Evolutionary conservation across 2,797 vertebrate species (phyloP).

Genomic region (Gastrophryne carolinensis): DNA sequence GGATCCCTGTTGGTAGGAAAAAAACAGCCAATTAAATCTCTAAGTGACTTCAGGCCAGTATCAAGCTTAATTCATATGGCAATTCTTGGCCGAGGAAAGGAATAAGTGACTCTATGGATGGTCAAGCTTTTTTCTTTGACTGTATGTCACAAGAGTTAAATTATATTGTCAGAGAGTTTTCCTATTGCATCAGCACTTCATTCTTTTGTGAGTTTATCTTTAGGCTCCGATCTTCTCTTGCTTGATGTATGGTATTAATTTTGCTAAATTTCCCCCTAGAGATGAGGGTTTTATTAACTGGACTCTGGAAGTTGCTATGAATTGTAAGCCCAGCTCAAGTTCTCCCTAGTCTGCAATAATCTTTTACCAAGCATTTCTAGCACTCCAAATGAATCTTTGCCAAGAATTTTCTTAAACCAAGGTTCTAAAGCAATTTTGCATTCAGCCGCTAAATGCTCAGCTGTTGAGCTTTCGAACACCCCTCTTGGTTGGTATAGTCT

Average conservation of each 20-base stretch:
- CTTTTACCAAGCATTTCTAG: not conserved
- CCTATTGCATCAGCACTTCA: not conserved
- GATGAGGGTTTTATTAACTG: slow-evolving; percentile 30
- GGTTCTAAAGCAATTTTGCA: too few relatives aligned
- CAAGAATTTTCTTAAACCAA: not conserved
- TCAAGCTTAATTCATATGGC: too few relatives aligned
- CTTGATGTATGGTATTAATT: slow-evolving; percentile 46
- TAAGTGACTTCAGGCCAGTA: too few relatives aligned
- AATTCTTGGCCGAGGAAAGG: too few relatives aligned
- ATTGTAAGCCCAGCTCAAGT: not conserved
- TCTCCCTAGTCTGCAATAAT: not conserved
- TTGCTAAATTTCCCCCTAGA: slow-evolving; percentile 25
- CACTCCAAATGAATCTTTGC: not conserved
- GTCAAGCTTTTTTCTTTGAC: too few relatives aligned
- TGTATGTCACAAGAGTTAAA: slow-evolving; percentile 1
- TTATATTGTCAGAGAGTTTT: not conserved
- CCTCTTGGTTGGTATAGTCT: too few relatives aligned
- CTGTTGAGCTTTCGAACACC: too few relatives aligned
- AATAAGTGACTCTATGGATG: too few relatives aligned
- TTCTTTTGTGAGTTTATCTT: slow-evolving; percentile 9
- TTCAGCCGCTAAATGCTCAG: too few relatives aligned
- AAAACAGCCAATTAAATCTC: too few relatives aligned
- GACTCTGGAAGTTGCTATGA: not conserved
- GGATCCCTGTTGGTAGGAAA: too few relatives aligned
- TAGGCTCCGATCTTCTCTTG: not conserved